phyloP scores from a whole-genome alignment of 2,797 vertebrate genomes.

The Bovichtus diacanthus region DNA sequence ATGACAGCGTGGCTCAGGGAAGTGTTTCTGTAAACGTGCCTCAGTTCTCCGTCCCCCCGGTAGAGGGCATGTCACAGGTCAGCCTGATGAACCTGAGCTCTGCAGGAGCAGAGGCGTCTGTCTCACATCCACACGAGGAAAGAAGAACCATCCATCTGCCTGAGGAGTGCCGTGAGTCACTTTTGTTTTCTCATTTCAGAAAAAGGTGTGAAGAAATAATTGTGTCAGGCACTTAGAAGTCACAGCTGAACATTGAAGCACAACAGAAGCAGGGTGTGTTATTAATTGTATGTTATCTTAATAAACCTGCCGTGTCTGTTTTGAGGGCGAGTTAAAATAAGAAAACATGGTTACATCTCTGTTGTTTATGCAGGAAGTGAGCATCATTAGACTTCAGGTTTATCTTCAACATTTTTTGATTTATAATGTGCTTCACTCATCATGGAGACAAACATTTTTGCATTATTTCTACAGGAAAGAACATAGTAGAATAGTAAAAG shows the following conservation, averaged over 20 bases:
- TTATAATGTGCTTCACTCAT: background rate
- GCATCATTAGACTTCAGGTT: background rate
- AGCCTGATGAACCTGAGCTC: conserved; percentile 41
- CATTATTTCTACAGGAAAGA: background rate
- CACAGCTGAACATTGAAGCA: too few relatives aligned
- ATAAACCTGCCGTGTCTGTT: conserved; percentile 7
- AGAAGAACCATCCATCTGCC: conserved; percentile 87
- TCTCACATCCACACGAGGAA: conserved; percentile 72
- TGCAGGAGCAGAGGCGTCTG: conserved; percentile 44
- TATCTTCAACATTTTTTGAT: background rate
- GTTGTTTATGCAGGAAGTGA: background rate
- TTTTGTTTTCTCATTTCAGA: background rate
- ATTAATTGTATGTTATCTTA: background rate
- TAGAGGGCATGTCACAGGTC: conserved; percentile 56
- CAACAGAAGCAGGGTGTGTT: background rate
- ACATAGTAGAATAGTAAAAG: background rate
- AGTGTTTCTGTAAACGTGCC: conserved; percentile 69
- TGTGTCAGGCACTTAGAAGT: too few relatives aligned
- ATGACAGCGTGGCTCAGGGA: conserved; percentile 2
- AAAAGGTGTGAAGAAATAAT: background rate
- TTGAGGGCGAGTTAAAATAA: background rate
- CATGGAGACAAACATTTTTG: background rate
- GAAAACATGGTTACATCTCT: background rate
- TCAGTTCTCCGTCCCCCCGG: conserved; percentile 54
- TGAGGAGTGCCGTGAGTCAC: conserved; percentile 88